phyloP scores from a whole-genome alignment of 2,797 vertebrate species.

The Cheirogaleus major region DNA sequence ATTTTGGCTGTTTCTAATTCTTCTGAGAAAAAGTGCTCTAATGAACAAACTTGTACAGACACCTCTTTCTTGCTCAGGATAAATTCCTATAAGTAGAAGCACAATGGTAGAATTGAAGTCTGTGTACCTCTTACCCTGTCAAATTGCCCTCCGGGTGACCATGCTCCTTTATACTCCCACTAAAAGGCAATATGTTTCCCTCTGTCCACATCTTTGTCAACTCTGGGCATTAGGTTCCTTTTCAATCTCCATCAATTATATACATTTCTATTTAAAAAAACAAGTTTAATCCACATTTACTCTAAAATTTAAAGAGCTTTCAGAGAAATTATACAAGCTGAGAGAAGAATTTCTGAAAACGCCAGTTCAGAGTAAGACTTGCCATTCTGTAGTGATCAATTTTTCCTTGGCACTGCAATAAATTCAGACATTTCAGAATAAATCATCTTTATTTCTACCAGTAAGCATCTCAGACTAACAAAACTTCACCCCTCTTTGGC shows the following conservation, averaged over 20 bases:
- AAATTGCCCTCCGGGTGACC: too few species aligned
- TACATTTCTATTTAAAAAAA: neutral
- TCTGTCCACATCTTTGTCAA: neutral
- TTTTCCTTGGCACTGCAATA: neutral
- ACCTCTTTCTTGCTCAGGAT: neutral
- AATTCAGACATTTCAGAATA: neutral
- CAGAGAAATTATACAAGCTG: neutral
- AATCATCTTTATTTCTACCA: constrained; percentile 39
- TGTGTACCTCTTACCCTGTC: neutral
- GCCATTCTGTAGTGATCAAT: constrained; percentile 36
- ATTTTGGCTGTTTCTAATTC: neutral
- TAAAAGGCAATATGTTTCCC: too few species aligned
- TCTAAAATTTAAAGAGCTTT: neutral
- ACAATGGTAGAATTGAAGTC: accelerated
- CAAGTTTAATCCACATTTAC: neutral
- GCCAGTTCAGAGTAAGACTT: constrained; percentile 50
- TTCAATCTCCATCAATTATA: neutral
- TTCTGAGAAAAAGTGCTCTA: neutral
- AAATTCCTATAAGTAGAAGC: neutral
- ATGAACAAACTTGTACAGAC: neutral
- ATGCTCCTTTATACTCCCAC: accelerated
- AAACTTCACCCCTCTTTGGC: neutral
- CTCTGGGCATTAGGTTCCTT: neutral
- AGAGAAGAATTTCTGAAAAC: neutral
- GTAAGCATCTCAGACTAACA: neutral